Evolutionary conservation across 2,113 vertebrate species (phyloP).

Genomic region (Rissa tridactyla): DNA sequence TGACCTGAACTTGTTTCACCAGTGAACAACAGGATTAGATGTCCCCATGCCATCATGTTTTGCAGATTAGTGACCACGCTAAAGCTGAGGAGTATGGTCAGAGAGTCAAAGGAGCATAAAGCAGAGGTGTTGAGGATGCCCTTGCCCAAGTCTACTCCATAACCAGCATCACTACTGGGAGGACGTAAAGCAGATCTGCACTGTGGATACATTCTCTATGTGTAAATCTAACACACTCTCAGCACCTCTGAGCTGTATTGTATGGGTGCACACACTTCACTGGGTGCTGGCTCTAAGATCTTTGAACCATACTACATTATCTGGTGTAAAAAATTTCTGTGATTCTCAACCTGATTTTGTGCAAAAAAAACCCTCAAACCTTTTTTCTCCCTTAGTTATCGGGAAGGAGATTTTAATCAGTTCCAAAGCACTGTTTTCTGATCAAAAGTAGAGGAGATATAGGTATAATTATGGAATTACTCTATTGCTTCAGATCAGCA

Average conservation of each 20-base stretch:
- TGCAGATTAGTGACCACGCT: neutral
- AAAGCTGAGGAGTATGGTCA: neutral
- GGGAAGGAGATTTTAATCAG: neutral
- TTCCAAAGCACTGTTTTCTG: neutral
- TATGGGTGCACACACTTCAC: neutral
- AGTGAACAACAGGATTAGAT: neutral
- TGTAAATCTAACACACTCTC: neutral
- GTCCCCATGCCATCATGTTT: neutral
- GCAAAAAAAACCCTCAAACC: rapidly evolving
- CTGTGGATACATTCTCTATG: neutral
- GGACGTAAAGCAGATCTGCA: neutral
- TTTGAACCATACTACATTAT: neutral
- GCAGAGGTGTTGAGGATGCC: neutral
- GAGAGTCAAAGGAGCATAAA: neutral
- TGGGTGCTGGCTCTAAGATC: neutral
- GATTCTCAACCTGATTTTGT: neutral
- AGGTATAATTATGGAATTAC: neutral
- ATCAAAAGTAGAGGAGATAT: neutral
- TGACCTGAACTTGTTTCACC: neutral
- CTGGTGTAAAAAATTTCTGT: neutral
- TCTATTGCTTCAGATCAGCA: neutral
- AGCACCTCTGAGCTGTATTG: neutral
- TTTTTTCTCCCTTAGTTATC: neutral
- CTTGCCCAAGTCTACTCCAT: neutral
- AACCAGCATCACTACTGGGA: neutral